A percentile compares a stretch with the other conserved stretches of the same genome.
phyloP scores from a whole-genome alignment of 92 coral and sea anemone genomes.

The Epizoanthus fatuus region DNA sequence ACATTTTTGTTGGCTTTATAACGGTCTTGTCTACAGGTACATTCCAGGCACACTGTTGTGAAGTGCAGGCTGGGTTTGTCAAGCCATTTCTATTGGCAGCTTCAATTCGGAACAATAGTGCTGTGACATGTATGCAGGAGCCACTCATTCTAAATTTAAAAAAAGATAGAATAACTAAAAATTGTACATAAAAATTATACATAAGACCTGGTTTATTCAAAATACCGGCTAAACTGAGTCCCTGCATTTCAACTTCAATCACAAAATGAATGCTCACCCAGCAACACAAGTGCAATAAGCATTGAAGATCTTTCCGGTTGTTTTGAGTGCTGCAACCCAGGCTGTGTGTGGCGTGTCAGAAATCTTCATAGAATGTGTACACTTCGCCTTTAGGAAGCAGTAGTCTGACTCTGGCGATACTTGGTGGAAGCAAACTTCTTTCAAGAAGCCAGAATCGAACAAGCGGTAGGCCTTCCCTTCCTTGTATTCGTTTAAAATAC shows the following conservation, averaged over 20 bases:
- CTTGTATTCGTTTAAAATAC: slow-evolving; percentile 69
- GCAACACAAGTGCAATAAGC: slow-evolving; percentile 72
- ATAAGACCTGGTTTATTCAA: too few species aligned
- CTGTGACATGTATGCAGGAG: slow-evolving; percentile 48
- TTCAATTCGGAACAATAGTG: slow-evolving; percentile 42
- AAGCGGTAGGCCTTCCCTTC: slow-evolving; percentile 71
- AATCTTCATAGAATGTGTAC: slow-evolving; percentile 71
- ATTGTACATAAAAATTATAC: too few species aligned
- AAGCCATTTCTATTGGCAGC: slow-evolving; percentile 33
- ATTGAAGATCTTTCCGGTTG: slow-evolving; percentile 52
- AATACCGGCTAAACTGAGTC: too few species aligned
- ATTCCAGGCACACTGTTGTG: slow-evolving; percentile 37
- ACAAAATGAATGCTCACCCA: slow-evolving; percentile 16
- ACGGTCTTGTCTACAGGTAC: slow-evolving; percentile 63
- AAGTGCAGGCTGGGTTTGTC: slow-evolving; percentile 46
- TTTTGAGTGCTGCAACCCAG: slow-evolving; percentile 63
- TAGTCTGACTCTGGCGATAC: slow-evolving; percentile 49
- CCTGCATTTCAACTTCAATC: too few species aligned
- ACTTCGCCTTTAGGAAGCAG: slow-evolving; percentile 65
- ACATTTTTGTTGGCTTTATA: slow-evolving; percentile 62
- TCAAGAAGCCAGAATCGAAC: slow-evolving; percentile 68
- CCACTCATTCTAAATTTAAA: slow-evolving; percentile 31
- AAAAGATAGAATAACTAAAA: too few species aligned
- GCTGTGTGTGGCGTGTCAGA: slow-evolving; percentile 56
- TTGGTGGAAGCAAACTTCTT: slow-evolving; percentile 49